Conservation (phyloP, 2,888 invertebrate genomes). For the Tribolium freemani region DNA sequence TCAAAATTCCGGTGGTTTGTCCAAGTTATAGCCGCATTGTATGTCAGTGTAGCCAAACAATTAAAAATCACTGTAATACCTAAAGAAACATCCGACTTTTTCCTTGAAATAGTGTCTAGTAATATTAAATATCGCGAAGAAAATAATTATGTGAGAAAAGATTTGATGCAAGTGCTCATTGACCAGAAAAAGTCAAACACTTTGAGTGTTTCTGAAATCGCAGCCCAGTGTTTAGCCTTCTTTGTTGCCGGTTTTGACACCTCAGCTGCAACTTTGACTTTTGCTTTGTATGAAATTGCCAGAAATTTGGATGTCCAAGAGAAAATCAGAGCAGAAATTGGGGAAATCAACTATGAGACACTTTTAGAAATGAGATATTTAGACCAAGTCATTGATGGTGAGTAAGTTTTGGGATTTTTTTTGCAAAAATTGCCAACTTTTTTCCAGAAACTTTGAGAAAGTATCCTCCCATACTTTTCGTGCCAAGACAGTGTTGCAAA, state of each 20-base stretch:
- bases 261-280: slow-evolving; percentile 48
- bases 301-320: slow-evolving; percentile 46
- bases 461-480: not conserved
- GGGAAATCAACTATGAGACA: slow-evolving; percentile 63
- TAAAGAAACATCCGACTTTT: not conserved
- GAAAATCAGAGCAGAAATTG: slow-evolving; percentile 26
- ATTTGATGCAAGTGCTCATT: slow-evolving; percentile 71
- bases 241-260: slow-evolving; percentile 49
- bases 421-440: no score
- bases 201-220: slow-evolving; percentile 1
- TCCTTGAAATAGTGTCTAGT: slow-evolving; percentile 58
- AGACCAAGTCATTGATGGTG: slow-evolving; percentile 66
- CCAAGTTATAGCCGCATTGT: not conserved
- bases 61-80: not conserved
- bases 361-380: slow-evolving; percentile 68
- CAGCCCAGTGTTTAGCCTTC: slow-evolving; percentile 32
- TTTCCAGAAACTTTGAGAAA: not conserved
- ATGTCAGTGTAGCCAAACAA: not conserved
- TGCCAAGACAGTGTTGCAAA: not conserved
- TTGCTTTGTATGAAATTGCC: slow-evolving; percentile 47
- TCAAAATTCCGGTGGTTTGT: slow-evolving; percentile 24
- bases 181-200: slow-evolving; percentile 61
- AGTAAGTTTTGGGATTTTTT: not conserved
- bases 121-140: slow-evolving; percentile 67
- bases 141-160: slow-evolving; percentile 68